These are phyloP conservation scores for Nematopogon swammerdamellus DNA, from an alignment of 2,888 invertebrate genomes.

Conservation along the genomic window DNA sequence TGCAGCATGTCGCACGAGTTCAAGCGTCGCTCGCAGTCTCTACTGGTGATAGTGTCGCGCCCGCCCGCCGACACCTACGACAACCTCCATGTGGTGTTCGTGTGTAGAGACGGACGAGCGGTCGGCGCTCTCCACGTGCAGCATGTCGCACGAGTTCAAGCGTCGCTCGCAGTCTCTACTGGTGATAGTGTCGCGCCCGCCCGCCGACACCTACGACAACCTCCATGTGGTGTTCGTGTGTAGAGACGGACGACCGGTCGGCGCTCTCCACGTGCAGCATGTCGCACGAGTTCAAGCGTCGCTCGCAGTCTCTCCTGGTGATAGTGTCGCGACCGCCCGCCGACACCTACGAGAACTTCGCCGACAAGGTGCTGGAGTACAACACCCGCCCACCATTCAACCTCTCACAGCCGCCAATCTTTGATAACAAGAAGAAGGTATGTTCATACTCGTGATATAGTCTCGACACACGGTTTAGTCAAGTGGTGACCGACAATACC, in stretches of 20 bases:
- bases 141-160: slow-evolving; percentile 53
- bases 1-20: no score
- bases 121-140: slow-evolving; percentile 50
- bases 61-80: slow-evolving; percentile 72
- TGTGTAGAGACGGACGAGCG: slow-evolving; percentile 48
- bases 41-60: slow-evolving; percentile 86
- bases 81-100: no score
- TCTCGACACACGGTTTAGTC: slow-evolving; percentile 19
- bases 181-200: slow-evolving; percentile 86
- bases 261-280: slow-evolving; percentile 60
- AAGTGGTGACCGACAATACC: no score
- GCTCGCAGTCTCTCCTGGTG: slow-evolving; percentile 80
- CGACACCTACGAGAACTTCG: slow-evolving; percentile 70
- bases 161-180: slow-evolving; percentile 79
- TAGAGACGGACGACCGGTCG: slow-evolving; percentile 53
- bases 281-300: slow-evolving; percentile 61
- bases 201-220: slow-evolving; percentile 66
- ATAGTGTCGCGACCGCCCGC: slow-evolving; percentile 86
- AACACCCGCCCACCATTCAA: slow-evolving; percentile 78
- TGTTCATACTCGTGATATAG: no score
- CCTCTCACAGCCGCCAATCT: slow-evolving; percentile 63
- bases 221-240: no score
- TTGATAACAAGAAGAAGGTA: slow-evolving; percentile 41
- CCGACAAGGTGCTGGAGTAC: slow-evolving; percentile 73
- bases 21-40: slow-evolving; percentile 64